These are phyloP conservation scores for Drosophila peninsularis DNA, from an alignment of 2,888 invertebrate species.

Conservation along the genomic window DNA sequence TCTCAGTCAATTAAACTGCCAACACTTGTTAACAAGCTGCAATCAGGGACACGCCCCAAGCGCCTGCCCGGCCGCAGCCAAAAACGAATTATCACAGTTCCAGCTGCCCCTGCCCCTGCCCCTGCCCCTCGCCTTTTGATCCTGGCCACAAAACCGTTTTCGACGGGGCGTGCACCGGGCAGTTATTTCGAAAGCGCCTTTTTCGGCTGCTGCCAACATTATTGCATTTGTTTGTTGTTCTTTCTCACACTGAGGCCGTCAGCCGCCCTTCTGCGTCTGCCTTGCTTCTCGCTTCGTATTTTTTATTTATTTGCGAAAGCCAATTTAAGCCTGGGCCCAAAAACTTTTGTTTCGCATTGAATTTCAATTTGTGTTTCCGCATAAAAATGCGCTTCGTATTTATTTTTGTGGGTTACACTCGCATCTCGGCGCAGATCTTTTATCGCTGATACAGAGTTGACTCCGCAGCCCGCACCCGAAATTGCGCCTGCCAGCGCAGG, in stretches of 20 bases:
- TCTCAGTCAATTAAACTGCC: constrained; percentile 82
- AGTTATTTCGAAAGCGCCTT: constrained; percentile 69
- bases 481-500: constrained; percentile 42
- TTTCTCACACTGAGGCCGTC: constrained; percentile 44
- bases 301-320: constrained; percentile 75
- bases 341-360: constrained; percentile 71
- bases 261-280: background rate
- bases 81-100: constrained; percentile 65
- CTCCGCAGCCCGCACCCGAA: constrained; percentile 43
- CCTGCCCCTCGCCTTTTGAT: constrained; percentile 13
- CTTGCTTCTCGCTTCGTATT: background rate
- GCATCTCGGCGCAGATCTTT: constrained; percentile 65
- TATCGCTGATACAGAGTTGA: constrained; percentile 64
- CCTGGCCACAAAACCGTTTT: constrained; percentile 19
- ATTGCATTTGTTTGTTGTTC: constrained; percentile 52
- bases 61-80: constrained; percentile 58
- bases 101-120: background rate
- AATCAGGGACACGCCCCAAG: constrained; percentile 82
- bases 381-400: constrained; percentile 73
- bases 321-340: constrained; percentile 61
- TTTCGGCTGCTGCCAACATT: constrained; percentile 39
- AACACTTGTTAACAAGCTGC: constrained; percentile 83
- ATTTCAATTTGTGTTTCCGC: constrained; percentile 81
- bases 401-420: constrained; percentile 68
- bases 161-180: constrained; percentile 54